Evolutionary conservation across 2,113 vertebrate genomes (phyloP).

Genomic region (Casuarius casuarius): DNA sequence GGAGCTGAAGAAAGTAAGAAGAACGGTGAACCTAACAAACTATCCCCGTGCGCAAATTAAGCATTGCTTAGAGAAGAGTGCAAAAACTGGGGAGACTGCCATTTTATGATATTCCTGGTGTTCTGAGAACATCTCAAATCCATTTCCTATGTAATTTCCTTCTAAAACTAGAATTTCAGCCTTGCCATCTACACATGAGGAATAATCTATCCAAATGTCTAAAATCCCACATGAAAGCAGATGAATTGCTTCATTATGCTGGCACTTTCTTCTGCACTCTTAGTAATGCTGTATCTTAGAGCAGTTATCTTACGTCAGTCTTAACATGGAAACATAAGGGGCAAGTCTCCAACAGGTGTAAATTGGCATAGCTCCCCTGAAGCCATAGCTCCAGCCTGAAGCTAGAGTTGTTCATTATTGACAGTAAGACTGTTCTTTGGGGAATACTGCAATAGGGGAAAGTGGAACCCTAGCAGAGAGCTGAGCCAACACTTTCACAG

Average conservation of each 20-base stretch:
- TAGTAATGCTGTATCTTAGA: not conserved
- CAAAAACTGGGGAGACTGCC: not conserved
- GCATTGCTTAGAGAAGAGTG: not conserved
- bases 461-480: not conserved
- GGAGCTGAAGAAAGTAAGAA: constrained; percentile 19
- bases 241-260: not conserved
- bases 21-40: not conserved
- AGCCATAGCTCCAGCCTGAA: not conserved
- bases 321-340: not conserved
- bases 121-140: constrained; percentile 12
- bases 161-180: not conserved
- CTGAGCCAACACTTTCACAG: constrained; percentile 1
- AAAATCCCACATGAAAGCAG: not conserved
- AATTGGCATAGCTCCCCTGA: not conserved
- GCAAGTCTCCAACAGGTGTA: not conserved
- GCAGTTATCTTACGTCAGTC: not conserved
- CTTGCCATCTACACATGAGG: not conserved
- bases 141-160: not conserved
- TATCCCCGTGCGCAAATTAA: not conserved
- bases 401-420: not conserved
- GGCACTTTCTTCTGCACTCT: not conserved
- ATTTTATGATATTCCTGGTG: not conserved
- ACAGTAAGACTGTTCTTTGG: not conserved
- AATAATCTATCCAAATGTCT: not conserved
- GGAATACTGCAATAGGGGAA: not conserved